A percentile compares a stretch with the other conserved stretches of the same genome.
phyloP scores from a whole-genome alignment of 2,113 vertebrate genomes.

The Sus scrofa region DNA sequence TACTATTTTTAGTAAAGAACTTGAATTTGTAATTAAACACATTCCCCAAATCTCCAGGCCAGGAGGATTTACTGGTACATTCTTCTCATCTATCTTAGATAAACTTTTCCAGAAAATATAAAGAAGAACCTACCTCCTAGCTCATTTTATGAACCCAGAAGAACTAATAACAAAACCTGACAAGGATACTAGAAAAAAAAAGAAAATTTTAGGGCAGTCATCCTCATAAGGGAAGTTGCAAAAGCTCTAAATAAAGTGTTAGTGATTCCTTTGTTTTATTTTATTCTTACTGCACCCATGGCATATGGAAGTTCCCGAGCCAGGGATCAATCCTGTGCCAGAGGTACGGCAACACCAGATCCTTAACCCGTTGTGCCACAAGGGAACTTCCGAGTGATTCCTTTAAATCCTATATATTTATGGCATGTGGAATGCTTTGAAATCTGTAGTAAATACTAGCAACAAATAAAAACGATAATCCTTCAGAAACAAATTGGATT shows the following conservation, averaged over 20 bases:
- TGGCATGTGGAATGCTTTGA: not conserved
- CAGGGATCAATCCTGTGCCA: too few relatives aligned
- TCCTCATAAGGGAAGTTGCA: not conserved
- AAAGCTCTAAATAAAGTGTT: not conserved
- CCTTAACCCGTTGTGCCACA: too few relatives aligned
- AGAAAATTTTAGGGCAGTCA: not conserved
- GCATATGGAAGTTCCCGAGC: not conserved
- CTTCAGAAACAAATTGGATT: not conserved
- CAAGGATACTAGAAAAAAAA: not conserved
- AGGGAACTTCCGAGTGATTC: not conserved
- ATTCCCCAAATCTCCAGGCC: not conserved
- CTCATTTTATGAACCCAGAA: not conserved
- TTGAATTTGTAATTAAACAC: slow-evolving; percentile 53
- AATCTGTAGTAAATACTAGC: not conserved
- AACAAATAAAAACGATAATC: not conserved
- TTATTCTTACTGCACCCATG: too few relatives aligned
- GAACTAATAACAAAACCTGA: not conserved
- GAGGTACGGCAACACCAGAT: too few relatives aligned
- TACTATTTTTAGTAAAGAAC: slow-evolving; percentile 56
- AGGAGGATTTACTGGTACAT: slow-evolving; percentile 36
- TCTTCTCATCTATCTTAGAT: not conserved
- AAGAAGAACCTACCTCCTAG: not conserved
- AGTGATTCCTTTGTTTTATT: not conserved
- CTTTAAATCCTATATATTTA: not conserved
- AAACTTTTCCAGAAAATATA: slow-evolving; percentile 16